phyloP scores from a whole-genome alignment of 1,140 invertebrate species.

The Mercenaria mercenaria region DNA sequence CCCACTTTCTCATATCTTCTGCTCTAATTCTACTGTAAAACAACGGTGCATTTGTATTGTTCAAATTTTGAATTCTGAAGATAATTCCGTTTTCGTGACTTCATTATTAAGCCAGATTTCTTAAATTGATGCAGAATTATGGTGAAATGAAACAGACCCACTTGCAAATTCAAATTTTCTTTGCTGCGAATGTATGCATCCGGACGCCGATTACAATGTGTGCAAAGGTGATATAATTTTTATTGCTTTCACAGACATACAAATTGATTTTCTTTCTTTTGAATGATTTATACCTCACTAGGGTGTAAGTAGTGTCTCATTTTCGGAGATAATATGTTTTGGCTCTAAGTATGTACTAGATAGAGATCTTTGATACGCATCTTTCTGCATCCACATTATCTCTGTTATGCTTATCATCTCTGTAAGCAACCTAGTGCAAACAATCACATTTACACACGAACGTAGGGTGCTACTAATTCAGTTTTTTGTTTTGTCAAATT shows the following conservation, averaged over 20 bases:
- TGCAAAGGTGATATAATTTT: neutral
- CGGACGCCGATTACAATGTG: neutral
- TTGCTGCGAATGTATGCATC: neutral
- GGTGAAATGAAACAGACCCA: neutral
- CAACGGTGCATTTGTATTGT: neutral
- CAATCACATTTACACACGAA: too few relatives aligned
- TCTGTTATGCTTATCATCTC: too few relatives aligned
- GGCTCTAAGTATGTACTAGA: too few relatives aligned
- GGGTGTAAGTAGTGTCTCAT: neutral
- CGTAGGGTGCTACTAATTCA: too few relatives aligned
- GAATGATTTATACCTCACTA: neutral
- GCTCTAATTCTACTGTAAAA: too few relatives aligned
- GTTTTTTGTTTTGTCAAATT: too few relatives aligned
- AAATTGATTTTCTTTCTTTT: neutral
- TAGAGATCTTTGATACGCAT: too few relatives aligned
- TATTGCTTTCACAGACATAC: constrained; percentile 3
- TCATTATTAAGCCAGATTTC: neutral
- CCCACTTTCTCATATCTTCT: too few relatives aligned
- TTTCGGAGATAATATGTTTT: too few relatives aligned
- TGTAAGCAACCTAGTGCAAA: too few relatives aligned
- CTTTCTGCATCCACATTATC: too few relatives aligned
- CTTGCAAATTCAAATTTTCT: neutral
- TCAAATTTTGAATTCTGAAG: neutral
- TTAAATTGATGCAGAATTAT: neutral
- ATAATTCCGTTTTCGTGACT: neutral